Evolutionary conservation across 2,797 vertebrate genomes (phyloP).

Genomic region (Pitangus sulphuratus): DNA sequence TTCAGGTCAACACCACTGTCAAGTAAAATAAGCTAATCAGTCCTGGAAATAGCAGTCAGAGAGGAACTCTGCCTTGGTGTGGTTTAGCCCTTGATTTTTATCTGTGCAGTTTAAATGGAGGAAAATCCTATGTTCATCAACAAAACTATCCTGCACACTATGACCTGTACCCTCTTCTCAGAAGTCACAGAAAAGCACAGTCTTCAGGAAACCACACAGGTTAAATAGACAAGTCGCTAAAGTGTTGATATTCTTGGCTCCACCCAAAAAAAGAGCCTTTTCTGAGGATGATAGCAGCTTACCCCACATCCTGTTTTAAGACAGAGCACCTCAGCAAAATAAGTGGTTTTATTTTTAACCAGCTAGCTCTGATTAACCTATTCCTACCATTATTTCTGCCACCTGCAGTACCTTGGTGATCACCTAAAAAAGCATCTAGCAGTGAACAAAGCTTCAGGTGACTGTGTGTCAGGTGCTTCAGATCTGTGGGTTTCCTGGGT

Average conservation of each 20-base stretch:
- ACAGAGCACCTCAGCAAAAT: neutral
- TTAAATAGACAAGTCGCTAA: neutral
- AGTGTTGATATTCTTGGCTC: slow-evolving; percentile 4
- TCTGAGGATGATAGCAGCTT: neutral
- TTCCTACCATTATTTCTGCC: neutral
- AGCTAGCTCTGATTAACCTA: neutral
- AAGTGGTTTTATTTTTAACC: slow-evolving; percentile 28
- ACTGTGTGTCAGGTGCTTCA: neutral
- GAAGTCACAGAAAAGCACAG: neutral
- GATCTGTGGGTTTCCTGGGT: neutral
- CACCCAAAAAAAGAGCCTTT: neutral
- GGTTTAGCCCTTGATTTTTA: neutral
- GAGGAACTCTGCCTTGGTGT: neutral
- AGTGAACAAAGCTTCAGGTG: neutral
- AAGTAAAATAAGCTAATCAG: neutral
- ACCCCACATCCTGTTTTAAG: slow-evolving; percentile 63
- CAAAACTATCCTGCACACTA: neutral
- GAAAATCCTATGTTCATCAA: neutral
- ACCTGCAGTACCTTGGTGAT: neutral
- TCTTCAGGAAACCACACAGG: slow-evolving; percentile 56
- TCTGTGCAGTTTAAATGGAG: neutral
- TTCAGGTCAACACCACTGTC: neutral
- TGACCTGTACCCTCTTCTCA: neutral
- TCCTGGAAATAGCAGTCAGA: neutral
- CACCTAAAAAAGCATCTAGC: neutral